A percentile compares a stretch with the other conserved stretches of the same genome.
Evolutionary conservation across 2,113 vertebrate species (phyloP).

Genomic region (Paratilapia polleni): DNA sequence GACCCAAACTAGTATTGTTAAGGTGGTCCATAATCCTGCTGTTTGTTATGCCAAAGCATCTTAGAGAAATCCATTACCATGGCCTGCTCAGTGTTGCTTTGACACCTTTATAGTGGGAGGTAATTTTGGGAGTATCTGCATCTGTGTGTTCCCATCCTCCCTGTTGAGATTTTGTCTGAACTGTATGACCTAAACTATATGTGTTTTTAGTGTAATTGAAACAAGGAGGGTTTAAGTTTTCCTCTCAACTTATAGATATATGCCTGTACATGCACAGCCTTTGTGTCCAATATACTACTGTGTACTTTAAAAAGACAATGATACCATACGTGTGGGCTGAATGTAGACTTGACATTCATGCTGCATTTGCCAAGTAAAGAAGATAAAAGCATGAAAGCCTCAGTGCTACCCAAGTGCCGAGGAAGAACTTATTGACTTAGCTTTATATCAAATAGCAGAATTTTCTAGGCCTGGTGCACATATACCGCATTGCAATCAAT

Average conservation of each 20-base stretch:
- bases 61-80: background rate
- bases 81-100: background rate
- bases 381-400: background rate
- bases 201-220: accelerated
- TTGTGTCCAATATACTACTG: too few relatives aligned
- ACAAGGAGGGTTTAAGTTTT: too few relatives aligned
- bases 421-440: background rate
- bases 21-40: background rate
- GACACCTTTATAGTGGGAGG: background rate
- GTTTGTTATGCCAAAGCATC: background rate
- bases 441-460: background rate
- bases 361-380: too few relatives aligned
- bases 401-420: background rate
- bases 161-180: background rate
- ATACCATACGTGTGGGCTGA: too few relatives aligned
- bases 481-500: background rate
- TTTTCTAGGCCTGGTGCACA: background rate
- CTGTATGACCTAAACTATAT: background rate
- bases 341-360: too few relatives aligned
- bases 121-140: background rate
- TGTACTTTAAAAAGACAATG: too few relatives aligned
- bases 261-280: too few relatives aligned
- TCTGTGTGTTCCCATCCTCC: background rate
- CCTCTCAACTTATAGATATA: too few relatives aligned
- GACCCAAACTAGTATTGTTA: background rate